These are phyloP conservation scores for Alsophila aescularia DNA, from an alignment of 2,888 invertebrate genomes.

Conservation along the genomic window DNA sequence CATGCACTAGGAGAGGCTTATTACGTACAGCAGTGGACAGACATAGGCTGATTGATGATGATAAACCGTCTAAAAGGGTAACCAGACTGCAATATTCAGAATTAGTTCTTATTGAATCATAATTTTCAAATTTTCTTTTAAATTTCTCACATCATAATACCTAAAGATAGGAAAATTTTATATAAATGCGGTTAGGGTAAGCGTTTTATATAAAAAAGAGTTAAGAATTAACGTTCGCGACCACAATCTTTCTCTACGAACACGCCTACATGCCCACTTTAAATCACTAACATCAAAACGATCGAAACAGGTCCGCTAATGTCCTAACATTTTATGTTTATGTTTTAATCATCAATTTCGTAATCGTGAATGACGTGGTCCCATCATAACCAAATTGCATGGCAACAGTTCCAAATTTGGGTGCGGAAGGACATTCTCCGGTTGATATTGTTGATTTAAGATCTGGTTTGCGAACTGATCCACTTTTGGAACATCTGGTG, in stretches of 20 bases:
- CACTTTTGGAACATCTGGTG: conserved; percentile 19
- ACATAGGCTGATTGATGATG: no score
- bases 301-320: conserved; percentile 31
- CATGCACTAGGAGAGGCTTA: no score
- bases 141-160: no score
- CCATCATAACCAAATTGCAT: conserved; percentile 10
- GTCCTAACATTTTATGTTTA: conserved; percentile 25
- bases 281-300: conserved; percentile 2
- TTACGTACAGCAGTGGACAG: no score
- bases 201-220: no score
- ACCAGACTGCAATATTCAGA: no score
- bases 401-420: conserved; percentile 20
- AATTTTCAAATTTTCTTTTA: no score
- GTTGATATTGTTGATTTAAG: conserved; percentile 6
- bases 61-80: no score
- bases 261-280: background rate
- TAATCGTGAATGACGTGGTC: conserved; percentile 30
- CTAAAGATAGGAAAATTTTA: no score
- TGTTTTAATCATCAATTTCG: conserved; percentile 41
- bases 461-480: conserved; percentile 6
- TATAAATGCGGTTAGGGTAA: no score
- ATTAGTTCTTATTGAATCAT: no score
- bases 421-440: conserved; percentile 25
- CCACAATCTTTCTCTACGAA: background rate
- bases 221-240: no score